Base-by-base conservation (phyloP, 2,888 invertebrate species). In the Eupithecia inturbata region DNA sequence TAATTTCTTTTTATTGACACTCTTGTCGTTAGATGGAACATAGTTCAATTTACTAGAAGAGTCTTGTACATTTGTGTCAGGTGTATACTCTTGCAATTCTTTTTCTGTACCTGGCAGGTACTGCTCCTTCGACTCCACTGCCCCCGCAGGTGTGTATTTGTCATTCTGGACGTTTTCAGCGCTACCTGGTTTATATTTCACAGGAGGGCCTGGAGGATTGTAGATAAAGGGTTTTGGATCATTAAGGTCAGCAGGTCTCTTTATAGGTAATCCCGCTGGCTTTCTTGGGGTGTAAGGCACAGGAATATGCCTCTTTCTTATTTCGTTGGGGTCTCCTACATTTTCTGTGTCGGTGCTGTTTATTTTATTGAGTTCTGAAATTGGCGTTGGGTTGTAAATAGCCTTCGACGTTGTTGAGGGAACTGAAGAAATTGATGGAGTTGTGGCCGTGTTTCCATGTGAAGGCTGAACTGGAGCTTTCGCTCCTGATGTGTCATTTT, bases 321-420 rank as follows among this genome's bases (percentile, higher is more conserved):
- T 91, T 81, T 93, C 93, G 76, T 82, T 85, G 66, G 75, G 79
- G 60, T 91, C 92, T 70, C 92, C 91, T 74, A 79, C 83, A 69
- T 83, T 88, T 77, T 89, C 91, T 45, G 82, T 79, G 67, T 90
- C 91, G 71, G 83, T 79, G 79, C 83, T 90, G 79, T 85, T 90
- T 75, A 92, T 92, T 86, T 94, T 95, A 75, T 94, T 92, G 41
- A 96, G 87, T 87, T 96, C 95, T 0, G 96, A 90, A 84, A 96
- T 96, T 0, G 96, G 96, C 3, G 96, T 96, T 33, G 96, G 96
- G 84, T 96, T 96, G 82, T 96, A 96, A 6, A 94, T 95, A 41
- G 85, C 91, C 85, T 93, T 95, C 45, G 84, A 81, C 49, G 79
- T 94, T 91, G 85, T 92, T 91, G 79, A 95, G 86, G 74, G 77